Evolutionary conservation across 1,140 invertebrate species (phyloP).

Genomic region (Drosophila orosa): DNA sequence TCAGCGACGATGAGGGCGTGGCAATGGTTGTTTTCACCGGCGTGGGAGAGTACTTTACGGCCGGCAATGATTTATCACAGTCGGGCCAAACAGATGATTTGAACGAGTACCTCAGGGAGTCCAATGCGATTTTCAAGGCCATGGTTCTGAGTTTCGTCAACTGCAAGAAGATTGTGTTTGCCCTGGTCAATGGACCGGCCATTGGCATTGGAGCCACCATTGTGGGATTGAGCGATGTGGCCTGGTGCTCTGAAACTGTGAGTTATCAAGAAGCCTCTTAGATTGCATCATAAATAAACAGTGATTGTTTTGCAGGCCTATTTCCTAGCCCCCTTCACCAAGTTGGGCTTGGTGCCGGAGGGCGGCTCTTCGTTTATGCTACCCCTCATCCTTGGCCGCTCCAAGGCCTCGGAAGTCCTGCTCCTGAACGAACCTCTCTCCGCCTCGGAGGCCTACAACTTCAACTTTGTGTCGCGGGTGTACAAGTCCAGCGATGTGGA

Average conservation of each 20-base stretch:
- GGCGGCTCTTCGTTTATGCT: slow-evolving; percentile 94
- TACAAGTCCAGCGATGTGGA: slow-evolving; percentile 62
- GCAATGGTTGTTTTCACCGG: slow-evolving; percentile 70
- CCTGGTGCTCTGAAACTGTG: slow-evolving; percentile 92
- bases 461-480: slow-evolving; percentile 86
- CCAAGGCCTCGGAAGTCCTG: slow-evolving; percentile 92
- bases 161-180: slow-evolving; percentile 95
- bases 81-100: slow-evolving; percentile 28
- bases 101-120: slow-evolving; percentile 24
- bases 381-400: slow-evolving; percentile 91
- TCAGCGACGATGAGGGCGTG: slow-evolving; percentile 58
- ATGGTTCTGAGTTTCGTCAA: slow-evolving; percentile 93
- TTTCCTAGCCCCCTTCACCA: slow-evolving; percentile 94
- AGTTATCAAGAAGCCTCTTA: neutral
- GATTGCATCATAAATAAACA: neutral
- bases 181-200: slow-evolving; percentile 96
- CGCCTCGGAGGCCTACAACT: slow-evolving; percentile 90
- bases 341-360: slow-evolving; percentile 93
- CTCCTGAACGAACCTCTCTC: slow-evolving; percentile 92
- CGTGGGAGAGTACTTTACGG: slow-evolving; percentile 64
- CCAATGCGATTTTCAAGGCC: slow-evolving; percentile 82
- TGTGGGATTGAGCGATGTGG: slow-evolving; percentile 93
- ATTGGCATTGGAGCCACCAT: slow-evolving; percentile 95
- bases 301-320: slow-evolving; percentile 87
- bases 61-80: slow-evolving; percentile 67